Percentiles rank a stretch among this genome's conserved stretches.
Conservation (phyloP, 2,113 vertebrate genomes). For the Deroptyus accipitrinus region DNA sequence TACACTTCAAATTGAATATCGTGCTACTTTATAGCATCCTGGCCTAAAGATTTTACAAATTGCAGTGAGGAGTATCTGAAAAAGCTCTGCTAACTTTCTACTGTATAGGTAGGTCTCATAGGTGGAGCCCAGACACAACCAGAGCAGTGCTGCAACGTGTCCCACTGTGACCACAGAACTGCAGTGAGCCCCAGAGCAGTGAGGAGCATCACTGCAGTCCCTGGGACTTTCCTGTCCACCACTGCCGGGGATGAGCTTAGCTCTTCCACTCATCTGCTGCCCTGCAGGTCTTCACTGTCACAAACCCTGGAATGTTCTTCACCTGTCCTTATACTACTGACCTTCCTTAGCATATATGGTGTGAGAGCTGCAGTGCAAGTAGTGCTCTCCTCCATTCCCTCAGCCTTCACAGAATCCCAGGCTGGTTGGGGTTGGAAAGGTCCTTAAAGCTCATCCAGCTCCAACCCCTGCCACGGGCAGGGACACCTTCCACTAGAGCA, state of each 20-base stretch:
- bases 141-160: rapidly evolving
- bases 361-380: neutral
- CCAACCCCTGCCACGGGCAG: neutral
- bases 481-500: no score
- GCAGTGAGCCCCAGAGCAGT: neutral
- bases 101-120: neutral
- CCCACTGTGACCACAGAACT: neutral
- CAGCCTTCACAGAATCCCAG: neutral
- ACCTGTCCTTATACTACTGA: neutral
- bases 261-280: neutral
- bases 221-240: neutral
- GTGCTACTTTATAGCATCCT: neutral
- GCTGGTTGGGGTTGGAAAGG: neutral
- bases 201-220: neutral
- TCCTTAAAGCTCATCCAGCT: neutral
- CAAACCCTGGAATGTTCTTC: neutral
- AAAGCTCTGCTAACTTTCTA: neutral
- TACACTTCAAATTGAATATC: neutral
- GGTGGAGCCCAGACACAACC: neutral
- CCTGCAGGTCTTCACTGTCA: neutral
- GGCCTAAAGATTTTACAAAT: neutral
- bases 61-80: neutral
- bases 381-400: neutral
- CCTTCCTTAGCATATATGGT: rapidly evolving
- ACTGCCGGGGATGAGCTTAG: neutral